Percentiles rank a stretch among this genome's conserved stretches.
phyloP scores from a whole-genome alignment of 2,113 vertebrate species.

The Sitta europaea region DNA sequence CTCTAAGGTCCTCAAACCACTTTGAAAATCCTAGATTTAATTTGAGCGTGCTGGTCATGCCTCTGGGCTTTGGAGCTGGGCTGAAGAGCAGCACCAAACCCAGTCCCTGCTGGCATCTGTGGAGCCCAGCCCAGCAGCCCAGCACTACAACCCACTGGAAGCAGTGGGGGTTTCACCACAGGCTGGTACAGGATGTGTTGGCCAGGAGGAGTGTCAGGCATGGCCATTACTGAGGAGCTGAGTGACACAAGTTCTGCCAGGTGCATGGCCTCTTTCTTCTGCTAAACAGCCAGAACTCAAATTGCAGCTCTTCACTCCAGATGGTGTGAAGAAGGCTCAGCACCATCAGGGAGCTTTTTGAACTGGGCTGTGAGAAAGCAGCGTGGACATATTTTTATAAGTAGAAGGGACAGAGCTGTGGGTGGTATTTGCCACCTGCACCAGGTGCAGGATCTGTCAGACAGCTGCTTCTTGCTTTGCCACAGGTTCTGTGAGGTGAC shows the following conservation, averaged over 20 bases:
- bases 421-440: background rate
- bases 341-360: background rate
- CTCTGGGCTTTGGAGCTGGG: background rate
- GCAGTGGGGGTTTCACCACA: background rate
- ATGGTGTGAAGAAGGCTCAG: background rate
- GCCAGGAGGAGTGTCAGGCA: background rate
- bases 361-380: background rate
- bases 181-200: too few species aligned
- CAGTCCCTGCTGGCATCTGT: background rate
- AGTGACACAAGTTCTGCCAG: background rate
- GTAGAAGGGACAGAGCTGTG: background rate
- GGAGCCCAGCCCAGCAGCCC: background rate
- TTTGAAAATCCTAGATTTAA: background rate
- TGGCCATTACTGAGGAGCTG: background rate
- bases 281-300: background rate
- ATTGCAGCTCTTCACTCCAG: background rate
- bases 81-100: background rate
- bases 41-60: background rate
- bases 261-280: background rate
- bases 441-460: background rate
- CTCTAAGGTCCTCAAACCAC: background rate
- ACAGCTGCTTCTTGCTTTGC: background rate
- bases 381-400: fast-evolving
- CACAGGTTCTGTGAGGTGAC: background rate
- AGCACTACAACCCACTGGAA: fast-evolving